phyloP scores from a whole-genome alignment of 1,140 invertebrate species.

The Streblospio benedicti region DNA sequence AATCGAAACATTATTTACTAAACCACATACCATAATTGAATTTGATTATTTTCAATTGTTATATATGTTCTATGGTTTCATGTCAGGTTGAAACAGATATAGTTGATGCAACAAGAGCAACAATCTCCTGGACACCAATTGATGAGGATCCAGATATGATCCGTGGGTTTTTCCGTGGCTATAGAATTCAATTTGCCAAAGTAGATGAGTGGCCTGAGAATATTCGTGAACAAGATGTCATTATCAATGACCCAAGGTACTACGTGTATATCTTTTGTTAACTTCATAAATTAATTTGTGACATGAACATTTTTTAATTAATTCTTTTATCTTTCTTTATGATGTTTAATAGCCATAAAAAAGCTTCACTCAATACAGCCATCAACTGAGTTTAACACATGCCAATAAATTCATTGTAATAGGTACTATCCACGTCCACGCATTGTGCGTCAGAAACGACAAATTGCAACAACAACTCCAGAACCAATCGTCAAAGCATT shows the following conservation, averaged over 20 bases:
- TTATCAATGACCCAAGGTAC: slow-evolving; percentile 12
- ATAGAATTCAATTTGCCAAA: slow-evolving; percentile 16
- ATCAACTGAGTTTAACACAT: too few relatives aligned
- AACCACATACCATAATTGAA: too few relatives aligned
- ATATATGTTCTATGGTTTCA: too few relatives aligned
- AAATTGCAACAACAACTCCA: not conserved
- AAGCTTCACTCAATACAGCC: too few relatives aligned
- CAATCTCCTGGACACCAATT: slow-evolving; percentile 12
- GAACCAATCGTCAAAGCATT: not conserved
- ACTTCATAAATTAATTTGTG: too few relatives aligned
- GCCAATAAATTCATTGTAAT: too few relatives aligned
- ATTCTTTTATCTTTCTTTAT: too few relatives aligned
- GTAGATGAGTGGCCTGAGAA: slow-evolving; percentile 7
- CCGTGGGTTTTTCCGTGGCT: slow-evolving; percentile 17
- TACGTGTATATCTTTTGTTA: too few relatives aligned
- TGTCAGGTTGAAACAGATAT: not conserved
- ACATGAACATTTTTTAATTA: too few relatives aligned
- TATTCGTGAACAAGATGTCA: slow-evolving; percentile 14
- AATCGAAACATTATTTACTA: too few relatives aligned
- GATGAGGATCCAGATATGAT: slow-evolving; percentile 9
- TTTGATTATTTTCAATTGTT: too few relatives aligned
- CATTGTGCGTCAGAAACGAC: slow-evolving; percentile 10
- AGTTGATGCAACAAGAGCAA: not conserved
- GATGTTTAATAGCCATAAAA: too few relatives aligned
- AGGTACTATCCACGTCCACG: slow-evolving; percentile 15